A percentile compares a stretch with the other conserved stretches of the same genome.
These are phyloP conservation scores for Caenorhabditis sp. DNA, from an alignment of 2,888 invertebrate genomes.

Conservation along the genomic window DNA sequence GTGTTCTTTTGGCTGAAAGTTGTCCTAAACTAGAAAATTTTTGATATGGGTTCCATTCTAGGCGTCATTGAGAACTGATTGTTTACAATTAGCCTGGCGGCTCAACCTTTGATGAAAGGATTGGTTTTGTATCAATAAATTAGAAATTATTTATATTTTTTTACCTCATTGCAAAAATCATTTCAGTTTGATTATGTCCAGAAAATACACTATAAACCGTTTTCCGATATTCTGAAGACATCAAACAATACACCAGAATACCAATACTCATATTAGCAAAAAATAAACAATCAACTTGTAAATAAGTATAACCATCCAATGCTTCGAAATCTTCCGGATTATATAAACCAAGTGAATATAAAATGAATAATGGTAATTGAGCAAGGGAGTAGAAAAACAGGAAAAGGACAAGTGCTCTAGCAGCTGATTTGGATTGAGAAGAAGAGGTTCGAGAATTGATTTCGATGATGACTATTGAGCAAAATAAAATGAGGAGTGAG, in stretches of 20 bases:
- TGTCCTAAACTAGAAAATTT: no score
- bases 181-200: no score
- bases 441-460: neutral
- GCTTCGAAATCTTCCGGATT: conserved; percentile 2
- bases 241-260: conserved; percentile 25
- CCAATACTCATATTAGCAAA: conserved; percentile 25
- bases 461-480: neutral
- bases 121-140: no score
- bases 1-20: no score
- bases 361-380: neutral
- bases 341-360: neutral
- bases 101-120: no score
- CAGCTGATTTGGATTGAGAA: neutral
- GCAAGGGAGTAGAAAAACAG: neutral
- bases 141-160: no score
- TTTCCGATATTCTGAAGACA: conserved; percentile 23
- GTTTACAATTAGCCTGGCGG: no score
- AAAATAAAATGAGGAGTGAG: neutral
- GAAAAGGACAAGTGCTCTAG: neutral
- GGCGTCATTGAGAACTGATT: no score
- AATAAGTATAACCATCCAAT: conserved; percentile 25
- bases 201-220: no score
- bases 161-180: no score
- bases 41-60: no score
- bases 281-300: conserved; percentile 26